These are phyloP conservation scores for Arrhamphus sclerolepis DNA, from an alignment of 2,797 vertebrate species.

Conservation along the genomic window DNA sequence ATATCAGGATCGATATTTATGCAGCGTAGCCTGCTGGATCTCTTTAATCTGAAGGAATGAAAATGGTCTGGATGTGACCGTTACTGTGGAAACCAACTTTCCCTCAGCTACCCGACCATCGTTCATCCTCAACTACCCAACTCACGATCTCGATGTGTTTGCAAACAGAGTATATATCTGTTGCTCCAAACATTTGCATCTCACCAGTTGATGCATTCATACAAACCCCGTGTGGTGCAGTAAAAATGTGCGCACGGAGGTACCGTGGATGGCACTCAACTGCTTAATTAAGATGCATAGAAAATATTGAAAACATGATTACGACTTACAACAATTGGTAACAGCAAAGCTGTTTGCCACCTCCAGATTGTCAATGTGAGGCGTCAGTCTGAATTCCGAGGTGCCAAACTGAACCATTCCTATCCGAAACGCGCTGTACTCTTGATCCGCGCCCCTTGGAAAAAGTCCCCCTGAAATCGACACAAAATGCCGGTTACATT, in stretches of 20 bases:
- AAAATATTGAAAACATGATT: not conserved
- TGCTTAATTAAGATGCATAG: not conserved
- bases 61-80: slow-evolving; percentile 58
- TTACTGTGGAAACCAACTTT: slow-evolving; percentile 83
- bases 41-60: slow-evolving; percentile 50
- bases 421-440: slow-evolving; percentile 99
- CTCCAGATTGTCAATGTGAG: slow-evolving; percentile 98
- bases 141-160: slow-evolving; percentile 17
- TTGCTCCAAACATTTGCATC: slow-evolving; percentile 2
- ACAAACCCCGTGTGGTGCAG: not conserved
- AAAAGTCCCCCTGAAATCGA: slow-evolving; percentile 91
- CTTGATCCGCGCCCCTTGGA: slow-evolving; percentile 97
- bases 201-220: not conserved
- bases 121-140: slow-evolving; percentile 19
- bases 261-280: not conserved
- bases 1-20: slow-evolving; percentile 7
- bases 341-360: slow-evolving; percentile 99
- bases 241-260: not conserved
- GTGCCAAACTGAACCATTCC: slow-evolving; percentile 97
- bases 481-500: slow-evolving; percentile 14
- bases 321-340: slow-evolving; percentile 97
- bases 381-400: slow-evolving; percentile 94
- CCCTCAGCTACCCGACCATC: slow-evolving; percentile 28
- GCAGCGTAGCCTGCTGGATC: slow-evolving; percentile 19
- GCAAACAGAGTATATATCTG: slow-evolving; percentile 33